These are phyloP conservation scores for Sialia sialis DNA, from an alignment of 2,113 vertebrate genomes.

Conservation along the genomic window DNA sequence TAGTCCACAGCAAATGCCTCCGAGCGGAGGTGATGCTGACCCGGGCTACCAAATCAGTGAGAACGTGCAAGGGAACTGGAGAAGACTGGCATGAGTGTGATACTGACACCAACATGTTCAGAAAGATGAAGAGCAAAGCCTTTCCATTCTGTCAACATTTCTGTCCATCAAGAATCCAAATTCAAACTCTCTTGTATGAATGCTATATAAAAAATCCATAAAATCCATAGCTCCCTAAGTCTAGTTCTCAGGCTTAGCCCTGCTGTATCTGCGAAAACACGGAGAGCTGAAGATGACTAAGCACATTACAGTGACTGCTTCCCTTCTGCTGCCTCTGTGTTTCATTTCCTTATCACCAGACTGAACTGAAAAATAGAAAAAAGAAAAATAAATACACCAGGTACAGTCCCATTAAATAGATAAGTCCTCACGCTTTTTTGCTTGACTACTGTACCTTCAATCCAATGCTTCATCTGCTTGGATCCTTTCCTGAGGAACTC, in stretches of 20 bases:
- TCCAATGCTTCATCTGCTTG: neutral
- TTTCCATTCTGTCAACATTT: neutral
- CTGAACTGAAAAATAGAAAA: fast-evolving
- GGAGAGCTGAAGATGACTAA: neutral
- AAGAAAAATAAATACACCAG: fast-evolving
- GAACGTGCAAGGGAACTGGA: neutral
- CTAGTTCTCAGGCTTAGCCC: neutral
- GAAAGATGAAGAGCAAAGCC: neutral
- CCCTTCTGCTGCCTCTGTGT: neutral
- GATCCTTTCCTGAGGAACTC: neutral
- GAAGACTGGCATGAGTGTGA: neutral
- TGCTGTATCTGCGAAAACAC: neutral
- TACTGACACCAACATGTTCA: fast-evolving
- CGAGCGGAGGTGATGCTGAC: fast-evolving
- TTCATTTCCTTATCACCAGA: neutral
- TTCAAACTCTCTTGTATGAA: neutral
- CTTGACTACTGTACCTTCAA: neutral
- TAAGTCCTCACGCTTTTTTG: neutral
- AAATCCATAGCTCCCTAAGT: neutral
- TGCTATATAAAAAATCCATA: neutral
- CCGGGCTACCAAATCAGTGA: neutral
- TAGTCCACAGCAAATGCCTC: neutral
- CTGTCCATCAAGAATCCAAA: neutral
- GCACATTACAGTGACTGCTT: neutral
- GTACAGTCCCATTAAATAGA: neutral